Base-by-base conservation (phyloP, 1,140 invertebrate genomes). In the Phocides pigmalion region DNA sequence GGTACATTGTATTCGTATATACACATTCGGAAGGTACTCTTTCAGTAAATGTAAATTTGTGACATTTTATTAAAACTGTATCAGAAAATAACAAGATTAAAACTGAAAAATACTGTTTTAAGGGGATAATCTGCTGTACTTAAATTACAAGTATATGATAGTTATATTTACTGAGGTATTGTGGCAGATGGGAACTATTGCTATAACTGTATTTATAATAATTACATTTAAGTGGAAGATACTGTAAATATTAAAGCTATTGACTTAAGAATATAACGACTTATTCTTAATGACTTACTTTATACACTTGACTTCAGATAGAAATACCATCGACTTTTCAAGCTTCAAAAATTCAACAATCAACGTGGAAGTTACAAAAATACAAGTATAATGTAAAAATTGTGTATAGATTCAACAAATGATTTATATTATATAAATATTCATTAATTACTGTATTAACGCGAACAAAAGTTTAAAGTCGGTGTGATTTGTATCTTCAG, bases 221-320 rank as follows among this genome's bases (percentile, higher is more conserved):
- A 79, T 79, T 84, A 84, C 78, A 85, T 84, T 81, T 84, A 78
- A 83, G 76, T 89, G 87, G 86, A 89, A 90, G 83, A 90, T 90
- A 90, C 85, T 87, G 86, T 87, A 89, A 75, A 84, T 82, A 87
- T 90, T 90, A 90, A 90, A 90, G 87, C 87, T 89, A 90, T 87
- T 77, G 76, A 74, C 76, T 82, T 81, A 82, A 84, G 81, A 85
- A 78, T 87, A 87, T 69, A 87, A 81, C 83, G 81, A 90, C 79
- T 76, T 76, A 73, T 66, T 58, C 64, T 66, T 80, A 74, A 70
- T 76, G 68, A 64, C 47, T 70, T 66, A 70, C 54, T 69, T 63
- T 69, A 47, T 61, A 62, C 66, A 68, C 39, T 62, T 64, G 69
- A 77, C 72, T 58, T 64, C 44, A 70, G 69, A 76, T 63, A 66